Base-by-base conservation (phyloP, 2,113 vertebrate species). In the Peromyscus leucopus region DNA sequence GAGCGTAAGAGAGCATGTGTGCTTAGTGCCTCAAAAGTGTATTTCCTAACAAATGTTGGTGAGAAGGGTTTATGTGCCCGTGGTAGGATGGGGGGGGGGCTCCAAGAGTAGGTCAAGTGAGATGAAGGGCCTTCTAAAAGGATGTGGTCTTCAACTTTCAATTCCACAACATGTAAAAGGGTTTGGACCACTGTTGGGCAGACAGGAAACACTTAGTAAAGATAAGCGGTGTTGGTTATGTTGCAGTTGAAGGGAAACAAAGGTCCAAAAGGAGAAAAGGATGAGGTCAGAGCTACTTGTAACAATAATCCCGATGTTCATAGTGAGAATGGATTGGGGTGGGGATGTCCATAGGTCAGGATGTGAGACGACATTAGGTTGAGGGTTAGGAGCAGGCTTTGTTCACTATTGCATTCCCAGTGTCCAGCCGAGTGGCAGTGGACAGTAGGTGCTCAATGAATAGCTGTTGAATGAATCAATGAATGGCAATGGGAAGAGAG, bases 401-500 rank as follows among this genome's bases (percentile, higher is more conserved):
- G 46, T 9, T n/a, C 33, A 15, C 10, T 55, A 7, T 1, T 55
- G 5, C 7, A 15, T 28, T 78, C n/a, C 48, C 82, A 26, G 69
- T 61, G 65, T 26, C 33, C 65, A 19, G 42, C 4, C 57, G 4
- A 76, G 69, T 42, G 75, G 75, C 51, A 59, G 39, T n/a, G 13
- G 2, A 8, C 1, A 75, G 79, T 55, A 59, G 48, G 75, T 63
- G 57, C 65, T 92, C 76, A 96, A 86, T 57, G 83, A 78, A 48
- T 4, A 74, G 88, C 17, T 59, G 80, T 0, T 78, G 86, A 80
- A 84, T 65, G 92, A 92, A 31, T 75, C 76, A 90, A 69, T 39
- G 78, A 96, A 83, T 21, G 90, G 59, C 33, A 48, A 46, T 15
- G 88, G 71, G 89, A 96, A 74, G 51, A 95, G 89, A 51, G 69